Evolutionary conservation across 2,888 invertebrate species (phyloP).

Genomic region (Erebia epiphron): DNA sequence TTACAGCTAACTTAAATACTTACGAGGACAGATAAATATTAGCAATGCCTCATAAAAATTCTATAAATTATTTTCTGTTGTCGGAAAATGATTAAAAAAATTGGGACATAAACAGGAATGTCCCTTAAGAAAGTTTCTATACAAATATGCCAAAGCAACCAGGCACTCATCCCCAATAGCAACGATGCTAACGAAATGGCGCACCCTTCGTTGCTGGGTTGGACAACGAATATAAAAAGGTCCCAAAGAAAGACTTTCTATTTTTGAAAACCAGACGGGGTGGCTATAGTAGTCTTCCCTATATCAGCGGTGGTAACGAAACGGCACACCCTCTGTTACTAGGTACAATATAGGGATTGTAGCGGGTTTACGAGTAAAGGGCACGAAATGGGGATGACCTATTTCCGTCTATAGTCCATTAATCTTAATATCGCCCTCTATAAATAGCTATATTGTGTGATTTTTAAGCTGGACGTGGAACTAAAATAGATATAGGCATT

Average conservation of each 20-base stretch:
- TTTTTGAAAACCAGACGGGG: slow-evolving; percentile 1
- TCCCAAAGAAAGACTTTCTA: slow-evolving; percentile 1
- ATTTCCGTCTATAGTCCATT: slow-evolving; percentile 23
- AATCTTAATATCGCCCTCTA: slow-evolving; percentile 16
- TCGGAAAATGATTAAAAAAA: not conserved
- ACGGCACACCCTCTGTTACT: slow-evolving; percentile 36
- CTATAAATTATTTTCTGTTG: too few species aligned
- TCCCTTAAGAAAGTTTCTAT: not conserved
- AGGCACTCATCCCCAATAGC: slow-evolving; percentile 21
- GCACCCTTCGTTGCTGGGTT: slow-evolving; percentile 31
- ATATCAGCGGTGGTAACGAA: slow-evolving; percentile 31
- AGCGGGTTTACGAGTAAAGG: slow-evolving; percentile 30
- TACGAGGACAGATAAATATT: too few species aligned
- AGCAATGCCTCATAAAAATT: too few species aligned
- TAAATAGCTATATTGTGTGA: slow-evolving; percentile 11
- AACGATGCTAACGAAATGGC: slow-evolving; percentile 29
- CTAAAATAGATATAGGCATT: not conserved
- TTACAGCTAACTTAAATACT: too few species aligned
- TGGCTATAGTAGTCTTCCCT: slow-evolving; percentile 21
- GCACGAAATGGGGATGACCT: slow-evolving; percentile 32
- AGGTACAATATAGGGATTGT: slow-evolving; percentile 17
- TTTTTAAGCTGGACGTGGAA: not conserved
- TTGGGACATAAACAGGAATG: not conserved
- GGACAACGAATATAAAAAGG: not conserved
- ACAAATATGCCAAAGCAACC: too few species aligned